These are phyloP conservation scores for Anthrax anthrax DNA, from an alignment of 2,888 invertebrate species.

Conservation along the genomic window DNA sequence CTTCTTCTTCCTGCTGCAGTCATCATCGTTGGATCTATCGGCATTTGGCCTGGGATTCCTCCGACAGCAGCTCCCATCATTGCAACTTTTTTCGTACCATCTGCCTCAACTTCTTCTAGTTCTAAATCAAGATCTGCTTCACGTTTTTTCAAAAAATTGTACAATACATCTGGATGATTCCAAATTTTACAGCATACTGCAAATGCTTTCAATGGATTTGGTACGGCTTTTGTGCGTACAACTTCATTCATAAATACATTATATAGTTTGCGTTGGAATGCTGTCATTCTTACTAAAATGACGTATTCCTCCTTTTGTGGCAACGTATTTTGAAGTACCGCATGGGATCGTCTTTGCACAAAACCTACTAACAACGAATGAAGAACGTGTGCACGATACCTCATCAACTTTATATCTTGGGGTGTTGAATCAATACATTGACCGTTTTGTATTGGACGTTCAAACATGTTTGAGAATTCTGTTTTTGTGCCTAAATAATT, in stretches of 20 bases:
- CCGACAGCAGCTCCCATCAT: not conserved
- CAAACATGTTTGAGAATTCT: slow-evolving; percentile 98
- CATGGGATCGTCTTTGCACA: slow-evolving; percentile 89
- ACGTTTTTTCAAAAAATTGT: slow-evolving; percentile 72
- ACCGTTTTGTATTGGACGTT: slow-evolving; percentile 94
- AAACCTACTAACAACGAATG: slow-evolving; percentile 91
- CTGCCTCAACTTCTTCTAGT: slow-evolving; percentile 56
- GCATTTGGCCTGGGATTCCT: no score
- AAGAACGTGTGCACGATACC: slow-evolving; percentile 88
- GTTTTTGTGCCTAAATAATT: slow-evolving; percentile 93
- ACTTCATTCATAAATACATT: slow-evolving; percentile 88
- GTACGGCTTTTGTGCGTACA: slow-evolving; percentile 68
- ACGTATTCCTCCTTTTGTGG: slow-evolving; percentile 95
- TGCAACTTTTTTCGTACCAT: not conserved
- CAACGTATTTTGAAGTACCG: slow-evolving; percentile 78
- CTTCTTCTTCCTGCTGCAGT: slow-evolving; percentile 1
- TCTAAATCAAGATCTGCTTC: slow-evolving; percentile 66
- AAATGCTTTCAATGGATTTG: slow-evolving; percentile 94
- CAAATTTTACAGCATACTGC: slow-evolving; percentile 97
- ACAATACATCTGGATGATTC: slow-evolving; percentile 89
- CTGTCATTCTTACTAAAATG: slow-evolving; percentile 74
- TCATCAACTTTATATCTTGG: slow-evolving; percentile 84
- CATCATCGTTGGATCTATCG: not conserved
- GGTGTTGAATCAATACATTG: slow-evolving; percentile 96
- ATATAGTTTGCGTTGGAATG: slow-evolving; percentile 80